These are phyloP conservation scores for Pediacus dermestoides DNA, from an alignment of 2,888 invertebrate species.

Conservation along the genomic window DNA sequence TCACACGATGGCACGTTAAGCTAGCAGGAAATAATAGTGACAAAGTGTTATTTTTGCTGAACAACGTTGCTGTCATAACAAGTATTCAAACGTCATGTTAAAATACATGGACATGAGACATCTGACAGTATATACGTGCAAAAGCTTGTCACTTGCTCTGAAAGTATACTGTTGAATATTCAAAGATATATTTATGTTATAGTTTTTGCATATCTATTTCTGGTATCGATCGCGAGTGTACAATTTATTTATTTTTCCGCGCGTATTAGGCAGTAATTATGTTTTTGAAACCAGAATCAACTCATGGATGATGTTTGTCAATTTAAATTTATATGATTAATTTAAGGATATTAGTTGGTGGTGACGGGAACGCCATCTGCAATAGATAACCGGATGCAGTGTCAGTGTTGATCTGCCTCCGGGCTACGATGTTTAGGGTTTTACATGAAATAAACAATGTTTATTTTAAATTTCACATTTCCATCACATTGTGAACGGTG, in stretches of 20 bases:
- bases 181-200: constrained; percentile 18
- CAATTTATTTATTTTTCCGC: too few relatives aligned
- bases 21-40: constrained; percentile 40
- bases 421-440: constrained; percentile 37
- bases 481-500: constrained; percentile 14
- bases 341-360: too few relatives aligned
- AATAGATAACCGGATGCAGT: constrained; percentile 39
- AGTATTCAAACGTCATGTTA: constrained; percentile 44
- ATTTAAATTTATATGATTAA: too few relatives aligned
- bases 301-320: too few relatives aligned
- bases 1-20: too few relatives aligned
- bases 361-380: constrained; percentile 38
- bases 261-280: too few relatives aligned
- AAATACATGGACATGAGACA: constrained; percentile 41
- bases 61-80: constrained; percentile 41
- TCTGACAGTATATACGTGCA: constrained; percentile 40
- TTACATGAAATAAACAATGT: constrained; percentile 31
- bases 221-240: too few relatives aligned
- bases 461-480: constrained; percentile 34
- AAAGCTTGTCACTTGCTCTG: constrained; percentile 42
- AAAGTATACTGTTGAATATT: constrained; percentile 39
- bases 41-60: constrained; percentile 42
- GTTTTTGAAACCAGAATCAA: too few relatives aligned
- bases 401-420: constrained; percentile 42
- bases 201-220: too few relatives aligned